Percentiles rank a stretch among this genome's conserved stretches.
Evolutionary conservation across 2,113 vertebrate genomes (phyloP).

Genomic region (Hypanus sabinus): DNA sequence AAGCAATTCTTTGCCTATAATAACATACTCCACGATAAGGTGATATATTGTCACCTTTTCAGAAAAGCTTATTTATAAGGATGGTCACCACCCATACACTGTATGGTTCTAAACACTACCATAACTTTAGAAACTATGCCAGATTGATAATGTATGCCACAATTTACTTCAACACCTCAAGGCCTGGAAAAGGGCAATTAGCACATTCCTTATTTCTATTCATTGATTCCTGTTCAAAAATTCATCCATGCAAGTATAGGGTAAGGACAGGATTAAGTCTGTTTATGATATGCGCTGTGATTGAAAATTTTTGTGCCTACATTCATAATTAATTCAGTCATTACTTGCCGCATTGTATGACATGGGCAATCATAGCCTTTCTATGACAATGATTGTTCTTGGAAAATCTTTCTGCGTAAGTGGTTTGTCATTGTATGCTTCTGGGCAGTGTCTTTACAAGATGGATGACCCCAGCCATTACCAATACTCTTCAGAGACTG

Average conservation of each 20-base stretch:
- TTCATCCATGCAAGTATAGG: not conserved
- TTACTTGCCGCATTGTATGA: too few relatives aligned
- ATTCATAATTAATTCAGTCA: not conserved
- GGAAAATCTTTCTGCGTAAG: too few relatives aligned
- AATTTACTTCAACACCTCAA: not conserved
- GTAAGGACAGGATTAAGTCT: not conserved
- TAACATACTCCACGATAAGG: not conserved
- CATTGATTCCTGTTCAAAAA: not conserved
- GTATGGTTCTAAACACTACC: not conserved
- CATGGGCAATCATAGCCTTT: too few relatives aligned
- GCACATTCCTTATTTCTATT: not conserved
- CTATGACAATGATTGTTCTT: too few relatives aligned
- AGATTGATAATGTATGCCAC: not conserved
- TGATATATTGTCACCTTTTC: not conserved
- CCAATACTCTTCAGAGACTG: too few relatives aligned
- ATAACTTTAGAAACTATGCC: not conserved
- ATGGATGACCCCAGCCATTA: too few relatives aligned
- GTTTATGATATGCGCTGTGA: not conserved
- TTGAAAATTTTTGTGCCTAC: not conserved
- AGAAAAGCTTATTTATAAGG: not conserved
- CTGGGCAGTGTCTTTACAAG: too few relatives aligned
- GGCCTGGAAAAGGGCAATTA: not conserved
- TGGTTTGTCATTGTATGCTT: too few relatives aligned
- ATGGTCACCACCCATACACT: not conserved
- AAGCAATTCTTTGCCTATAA: not conserved